Base-by-base conservation (phyloP, 2,113 vertebrate genomes). In the Pandion haliaetus region DNA sequence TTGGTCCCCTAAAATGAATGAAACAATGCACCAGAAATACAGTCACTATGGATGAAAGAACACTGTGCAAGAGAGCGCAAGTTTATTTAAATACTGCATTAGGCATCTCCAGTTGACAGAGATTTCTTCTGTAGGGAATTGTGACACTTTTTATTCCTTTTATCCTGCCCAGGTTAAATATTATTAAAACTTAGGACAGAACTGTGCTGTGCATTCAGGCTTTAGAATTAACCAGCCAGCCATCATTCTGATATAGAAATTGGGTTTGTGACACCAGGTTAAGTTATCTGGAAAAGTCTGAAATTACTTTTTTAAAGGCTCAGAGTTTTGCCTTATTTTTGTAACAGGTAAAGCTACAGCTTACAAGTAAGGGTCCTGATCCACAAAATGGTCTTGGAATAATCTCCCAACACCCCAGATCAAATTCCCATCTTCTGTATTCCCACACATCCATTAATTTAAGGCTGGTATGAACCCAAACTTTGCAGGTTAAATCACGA, bases 1-100 rank as follows among this genome's bases (percentile, higher is more conserved):
- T 97, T 97, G 10, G 96, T 96, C 58, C 98, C 98, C 95, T 98
- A 87, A 58, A 95, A 96, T 13, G 14, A 74, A 88, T 3, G 14
- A 96, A 88, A 95, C 55, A 86, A 81, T 6, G 25, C n/a, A 83
- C 9, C 62, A 96, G 38, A 81, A 83, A 72, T 44, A 70, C 5
- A 31, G 49, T 97, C 67, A 95, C 12, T 79, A 1, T 32, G 5
- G 29, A 31, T 58, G 20, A 57, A 63, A 65, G 16, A 74, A 72
- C 42, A 78, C 25, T 21, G 29, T n/a, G 54, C 38, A 26, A 73
- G 28, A 65, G 40, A 44, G 44, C 40, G 10, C 1, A 3, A 44
- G 38, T 66, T 83, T 26, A 52, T 25, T 55, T 71, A 81, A 71
- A 70, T 36, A 70, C 36, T 47, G 29, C 52, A 78, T 58, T 28